A percentile compares a stretch with the other conserved stretches of the same genome.
These are phyloP conservation scores for Microctenopoma stevenorrisi DNA, from an alignment of 2,797 vertebrate genomes.

Conservation along the genomic window DNA sequence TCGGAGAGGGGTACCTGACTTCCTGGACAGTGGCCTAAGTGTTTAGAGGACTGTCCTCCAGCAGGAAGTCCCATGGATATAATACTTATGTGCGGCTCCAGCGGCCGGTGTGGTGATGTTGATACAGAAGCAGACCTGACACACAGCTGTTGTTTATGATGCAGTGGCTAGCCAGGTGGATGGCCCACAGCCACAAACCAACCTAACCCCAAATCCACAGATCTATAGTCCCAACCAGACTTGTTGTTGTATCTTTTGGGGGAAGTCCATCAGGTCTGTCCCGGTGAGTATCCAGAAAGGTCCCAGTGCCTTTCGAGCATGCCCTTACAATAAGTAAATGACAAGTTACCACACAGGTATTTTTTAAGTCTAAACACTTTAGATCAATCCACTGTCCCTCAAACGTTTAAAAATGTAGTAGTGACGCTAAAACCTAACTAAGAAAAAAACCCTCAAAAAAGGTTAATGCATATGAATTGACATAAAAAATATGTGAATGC, in stretches of 20 bases:
- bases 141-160: slow-evolving; percentile 84
- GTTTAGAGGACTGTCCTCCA: slow-evolving; percentile 53
- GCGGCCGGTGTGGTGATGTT: slow-evolving; percentile 76
- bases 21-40: slow-evolving; percentile 72
- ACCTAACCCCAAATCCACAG: slow-evolving; percentile 79
- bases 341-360: not conserved
- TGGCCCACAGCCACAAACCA: slow-evolving; percentile 75
- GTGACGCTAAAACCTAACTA: not conserved
- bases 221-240: slow-evolving; percentile 81
- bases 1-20: slow-evolving; percentile 44
- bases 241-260: slow-evolving; percentile 47
- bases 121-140: slow-evolving; percentile 72
- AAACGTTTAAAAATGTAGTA: not conserved
- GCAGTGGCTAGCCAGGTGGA: slow-evolving; percentile 81
- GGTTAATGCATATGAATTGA: not conserved
- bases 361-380: not conserved
- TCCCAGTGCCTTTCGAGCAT: slow-evolving; percentile 25
- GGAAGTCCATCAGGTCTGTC: slow-evolving; percentile 35
- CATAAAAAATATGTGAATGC: not conserved
- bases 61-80: slow-evolving; percentile 74
- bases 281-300: slow-evolving; percentile 15
- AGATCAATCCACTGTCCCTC: not conserved
- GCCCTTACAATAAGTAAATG: not conserved
- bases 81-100: slow-evolving; percentile 74
- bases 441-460: not conserved